Base-by-base conservation (phyloP, 1,140 invertebrate genomes). In the Bombus confusus region DNA sequence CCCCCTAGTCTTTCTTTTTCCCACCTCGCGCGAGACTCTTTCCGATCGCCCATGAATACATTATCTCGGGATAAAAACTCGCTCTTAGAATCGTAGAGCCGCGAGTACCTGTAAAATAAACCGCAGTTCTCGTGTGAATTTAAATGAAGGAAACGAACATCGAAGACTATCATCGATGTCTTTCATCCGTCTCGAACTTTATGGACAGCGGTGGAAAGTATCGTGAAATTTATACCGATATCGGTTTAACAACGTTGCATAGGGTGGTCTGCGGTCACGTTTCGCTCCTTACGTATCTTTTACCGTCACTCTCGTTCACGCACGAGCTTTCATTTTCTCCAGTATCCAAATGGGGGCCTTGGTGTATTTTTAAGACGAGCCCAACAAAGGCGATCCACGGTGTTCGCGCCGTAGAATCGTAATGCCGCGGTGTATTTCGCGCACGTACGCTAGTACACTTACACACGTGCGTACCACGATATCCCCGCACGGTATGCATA, bases 401-500 rank as follows among this genome's bases (percentile, higher is more conserved):
- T 85, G 41, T 84, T 79, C 77, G 41, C 84, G 52, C 13, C 39
- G 59, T 34, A 37, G 86, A 86, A 85, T 87, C 75, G 72, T 34
- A 64, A 78, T 62, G 41, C 64, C 39, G 3, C 34, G 68, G 59
- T 81, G 86, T 87, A 89, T 83, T 89, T 90, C 64, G 80, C 82
- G 71, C 87, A 69, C 77, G 85, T 85, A 83, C 31, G 37, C 83
- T 88, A 68, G 80, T 77, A 62, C 77, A 64, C 81, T 74, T 41
- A 34, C 74, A 37, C 39, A 62, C 78, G 86, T 6, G 75, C 25
- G 62, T 86, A 88, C 90, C 81, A 64, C 88, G 83, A 88, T 83
- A 90, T n/a, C 52, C 28, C 74, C 82, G 47, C 47, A 52, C 47
- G 76, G 80, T 88, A 90, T 88, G 87, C 90, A 91, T 90, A 90